Percentiles rank a stretch among this genome's conserved stretches.
Evolutionary conservation across 37 sponge, comb jelly and placozoan species (phyloP).

Genomic region (Bolinopsis microptera): DNA sequence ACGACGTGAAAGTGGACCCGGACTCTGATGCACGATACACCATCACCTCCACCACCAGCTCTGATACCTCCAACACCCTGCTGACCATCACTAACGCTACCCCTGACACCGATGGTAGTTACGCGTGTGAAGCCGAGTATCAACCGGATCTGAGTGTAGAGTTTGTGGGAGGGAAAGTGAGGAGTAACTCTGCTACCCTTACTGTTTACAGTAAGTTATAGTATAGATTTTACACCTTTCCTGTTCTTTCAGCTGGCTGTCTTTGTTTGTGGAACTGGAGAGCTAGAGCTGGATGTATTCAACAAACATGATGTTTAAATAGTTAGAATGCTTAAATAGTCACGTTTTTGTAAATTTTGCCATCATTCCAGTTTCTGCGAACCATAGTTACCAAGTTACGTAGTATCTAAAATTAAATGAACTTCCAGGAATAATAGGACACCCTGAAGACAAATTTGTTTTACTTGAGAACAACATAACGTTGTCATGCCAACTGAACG

Average conservation of each 20-base stretch:
- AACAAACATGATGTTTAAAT: no score
- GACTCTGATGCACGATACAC: not conserved
- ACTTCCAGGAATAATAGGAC: slow-evolving; percentile 34
- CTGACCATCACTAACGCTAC: slow-evolving; percentile 15
- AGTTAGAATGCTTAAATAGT: no score
- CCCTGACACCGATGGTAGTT: slow-evolving; percentile 27
- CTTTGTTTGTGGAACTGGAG: no score
- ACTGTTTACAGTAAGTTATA: slow-evolving; percentile 44
- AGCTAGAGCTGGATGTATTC: no score
- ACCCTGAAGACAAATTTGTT: slow-evolving; percentile 57
- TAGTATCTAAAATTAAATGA: no score
- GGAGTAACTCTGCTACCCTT: slow-evolving; percentile 55
- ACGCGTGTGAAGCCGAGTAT: slow-evolving; percentile 10
- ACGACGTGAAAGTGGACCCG: slow-evolving; percentile 1
- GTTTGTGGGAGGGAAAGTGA: slow-evolving; percentile 12
- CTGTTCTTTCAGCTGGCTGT: no score
- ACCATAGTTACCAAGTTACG: no score
- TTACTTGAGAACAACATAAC: slow-evolving; percentile 22
- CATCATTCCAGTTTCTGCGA: no score
- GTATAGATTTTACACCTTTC: not conserved
- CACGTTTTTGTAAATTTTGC: no score
- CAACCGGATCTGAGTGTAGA: not conserved
- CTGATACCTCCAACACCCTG: slow-evolving; percentile 30
- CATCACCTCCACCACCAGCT: not conserved
- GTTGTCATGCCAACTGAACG: slow-evolving; percentile 40